phyloP scores from a whole-genome alignment of 2,888 invertebrate species.

The Trichogramma evanescens region DNA sequence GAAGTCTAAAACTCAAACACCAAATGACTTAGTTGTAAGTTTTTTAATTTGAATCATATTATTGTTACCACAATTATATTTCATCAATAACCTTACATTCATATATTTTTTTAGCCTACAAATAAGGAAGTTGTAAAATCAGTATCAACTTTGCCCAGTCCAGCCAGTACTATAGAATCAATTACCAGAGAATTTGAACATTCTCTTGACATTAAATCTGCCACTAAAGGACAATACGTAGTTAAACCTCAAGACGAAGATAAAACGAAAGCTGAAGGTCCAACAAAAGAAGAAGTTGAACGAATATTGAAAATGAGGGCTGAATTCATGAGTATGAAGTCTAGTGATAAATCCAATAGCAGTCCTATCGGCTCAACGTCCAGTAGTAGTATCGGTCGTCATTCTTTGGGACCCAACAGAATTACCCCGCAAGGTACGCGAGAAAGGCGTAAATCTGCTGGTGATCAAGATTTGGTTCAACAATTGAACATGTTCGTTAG shows the following conservation, averaged over 20 bases:
- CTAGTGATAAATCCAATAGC: conserved; percentile 41
- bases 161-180: conserved; percentile 72
- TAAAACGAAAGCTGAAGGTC: conserved; percentile 59
- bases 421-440: conserved; percentile 45
- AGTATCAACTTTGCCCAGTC: conserved; percentile 61
- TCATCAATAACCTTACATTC: neutral
- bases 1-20: conserved; percentile 51
- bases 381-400: conserved; percentile 45
- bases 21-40: conserved; percentile 44
- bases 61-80: neutral
- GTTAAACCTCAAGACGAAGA: conserved; percentile 65
- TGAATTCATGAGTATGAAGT: conserved; percentile 47
- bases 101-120: conserved; percentile 43
- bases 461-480: conserved; percentile 68
- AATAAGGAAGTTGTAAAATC: conserved; percentile 42
- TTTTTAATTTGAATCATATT: conserved; percentile 7
- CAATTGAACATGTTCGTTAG: conserved; percentile 67
- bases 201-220: conserved; percentile 63
- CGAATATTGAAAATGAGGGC: conserved; percentile 53
- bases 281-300: conserved; percentile 55
- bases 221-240: conserved; percentile 58
- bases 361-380: conserved; percentile 40
- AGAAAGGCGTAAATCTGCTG: conserved; percentile 74
- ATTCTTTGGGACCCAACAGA: conserved; percentile 45
- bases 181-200: conserved; percentile 77